A percentile compares a stretch with the other conserved stretches of the same genome.
Evolutionary conservation across 2,888 invertebrate species (phyloP).

Genomic region (Drosophila subsilvestris): DNA sequence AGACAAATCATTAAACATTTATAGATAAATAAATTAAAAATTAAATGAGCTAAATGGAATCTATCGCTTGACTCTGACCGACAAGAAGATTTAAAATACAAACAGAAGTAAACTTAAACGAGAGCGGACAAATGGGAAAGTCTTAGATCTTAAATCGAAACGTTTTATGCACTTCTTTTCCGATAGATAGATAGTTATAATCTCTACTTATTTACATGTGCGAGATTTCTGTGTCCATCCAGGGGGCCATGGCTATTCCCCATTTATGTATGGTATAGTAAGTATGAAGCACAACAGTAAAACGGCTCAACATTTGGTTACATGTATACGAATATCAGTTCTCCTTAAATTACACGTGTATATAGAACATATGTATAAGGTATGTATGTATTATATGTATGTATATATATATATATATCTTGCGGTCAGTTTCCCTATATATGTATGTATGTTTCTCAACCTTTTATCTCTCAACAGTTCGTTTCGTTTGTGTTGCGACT

Average conservation of each 20-base stretch:
- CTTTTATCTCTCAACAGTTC: slow-evolving; percentile 47
- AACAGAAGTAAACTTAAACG: slow-evolving; percentile 22
- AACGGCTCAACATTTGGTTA: slow-evolving; percentile 53
- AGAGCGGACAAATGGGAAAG: neutral
- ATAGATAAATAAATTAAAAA: slow-evolving; percentile 30
- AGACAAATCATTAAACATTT: slow-evolving; percentile 33
- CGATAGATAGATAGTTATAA: slow-evolving; percentile 22
- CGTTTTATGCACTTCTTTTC: slow-evolving; percentile 50
- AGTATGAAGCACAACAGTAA: slow-evolving; percentile 57
- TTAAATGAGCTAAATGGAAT: slow-evolving; percentile 42
- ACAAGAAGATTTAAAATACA: slow-evolving; percentile 56
- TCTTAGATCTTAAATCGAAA: slow-evolving; percentile 41
- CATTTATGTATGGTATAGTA: neutral
- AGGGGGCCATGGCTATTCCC: no score
- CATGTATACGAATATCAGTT: slow-evolving; percentile 65
- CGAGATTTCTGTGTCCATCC: slow-evolving; percentile 7
- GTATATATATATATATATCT: slow-evolving; percentile 41
- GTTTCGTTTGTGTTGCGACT: slow-evolving; percentile 64
- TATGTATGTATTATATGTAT: slow-evolving; percentile 17
- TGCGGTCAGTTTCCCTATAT: slow-evolving; percentile 25
- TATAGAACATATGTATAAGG: slow-evolving; percentile 45
- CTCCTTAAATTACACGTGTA: slow-evolving; percentile 49
- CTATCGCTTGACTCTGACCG: slow-evolving; percentile 51
- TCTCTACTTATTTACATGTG: slow-evolving; percentile 12
- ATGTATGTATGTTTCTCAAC: neutral